These are phyloP conservation scores for Labeo rohita DNA, from an alignment of 2,113 vertebrate genomes.

Conservation along the genomic window DNA sequence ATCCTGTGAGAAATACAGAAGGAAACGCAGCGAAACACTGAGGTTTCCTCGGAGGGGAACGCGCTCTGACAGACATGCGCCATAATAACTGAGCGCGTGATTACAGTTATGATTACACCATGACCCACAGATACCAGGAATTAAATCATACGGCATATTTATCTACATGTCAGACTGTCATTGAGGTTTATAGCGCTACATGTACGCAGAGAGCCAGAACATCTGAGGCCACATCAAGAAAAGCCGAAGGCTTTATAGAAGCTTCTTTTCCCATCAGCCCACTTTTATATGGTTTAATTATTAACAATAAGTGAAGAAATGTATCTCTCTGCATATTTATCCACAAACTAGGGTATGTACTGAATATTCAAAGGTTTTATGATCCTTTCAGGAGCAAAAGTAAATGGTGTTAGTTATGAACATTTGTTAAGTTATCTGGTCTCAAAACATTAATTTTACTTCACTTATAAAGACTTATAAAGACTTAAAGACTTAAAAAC, in stretches of 20 bases:
- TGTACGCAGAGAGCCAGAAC: background rate
- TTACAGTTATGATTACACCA: slow-evolving; percentile 31
- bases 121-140: slow-evolving; percentile 41
- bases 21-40: slow-evolving; percentile 14
- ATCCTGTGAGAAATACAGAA: slow-evolving; percentile 25
- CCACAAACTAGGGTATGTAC: background rate
- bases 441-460: no score
- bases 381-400: background rate
- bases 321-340: background rate
- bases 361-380: background rate
- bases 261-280: background rate
- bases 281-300: background rate
- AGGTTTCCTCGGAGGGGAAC: slow-evolving; percentile 40
- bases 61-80: background rate
- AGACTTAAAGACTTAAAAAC: no score
- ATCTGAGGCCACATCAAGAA: background rate
- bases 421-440: no score
- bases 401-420: no score
- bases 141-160: slow-evolving; percentile 38
- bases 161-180: slow-evolving; percentile 12
- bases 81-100: slow-evolving; percentile 35
- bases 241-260: background rate
- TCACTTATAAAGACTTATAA: no score
- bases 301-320: background rate
- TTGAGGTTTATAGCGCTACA: slow-evolving; percentile 2